Evolutionary conservation across 2,797 vertebrate genomes (phyloP).

Genomic region (Jordanella pulchra): DNA sequence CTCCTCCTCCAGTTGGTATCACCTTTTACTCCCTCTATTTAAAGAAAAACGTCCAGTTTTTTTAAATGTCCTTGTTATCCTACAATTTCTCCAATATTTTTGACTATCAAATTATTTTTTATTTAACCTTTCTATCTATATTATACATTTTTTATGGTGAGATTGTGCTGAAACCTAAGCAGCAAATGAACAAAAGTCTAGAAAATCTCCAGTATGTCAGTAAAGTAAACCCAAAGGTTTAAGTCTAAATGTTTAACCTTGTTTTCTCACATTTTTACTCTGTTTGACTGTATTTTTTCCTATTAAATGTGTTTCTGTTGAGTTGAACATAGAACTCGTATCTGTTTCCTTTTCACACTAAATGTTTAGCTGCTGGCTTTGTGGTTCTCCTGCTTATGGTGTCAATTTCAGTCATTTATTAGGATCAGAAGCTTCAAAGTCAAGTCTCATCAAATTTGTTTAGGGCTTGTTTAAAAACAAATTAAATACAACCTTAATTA

Average conservation of each 20-base stretch:
- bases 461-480: constrained; percentile 32
- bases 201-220: no score
- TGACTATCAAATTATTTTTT: neutral
- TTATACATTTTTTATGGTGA: neutral
- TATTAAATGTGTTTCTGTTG: neutral
- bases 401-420: neutral
- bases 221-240: no score
- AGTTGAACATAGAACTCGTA: neutral
- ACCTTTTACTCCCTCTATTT: neutral
- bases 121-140: neutral
- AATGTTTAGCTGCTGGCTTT: neutral
- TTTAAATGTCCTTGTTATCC: neutral
- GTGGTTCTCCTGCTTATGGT: neutral
- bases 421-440: constrained; percentile 20
- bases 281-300: neutral
- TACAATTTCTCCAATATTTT: neutral
- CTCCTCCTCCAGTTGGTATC: neutral
- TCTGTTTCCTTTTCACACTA: neutral
- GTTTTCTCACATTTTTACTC: no score
- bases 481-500: constrained; percentile 38
- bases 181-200: no score
- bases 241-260: neutral
- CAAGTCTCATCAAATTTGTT: constrained; percentile 24
- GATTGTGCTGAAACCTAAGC: neutral
- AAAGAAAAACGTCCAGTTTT: neutral